Evolutionary conservation across 2,113 vertebrate genomes (phyloP).

Genomic region (Eulacestoma nigropectus): DNA sequence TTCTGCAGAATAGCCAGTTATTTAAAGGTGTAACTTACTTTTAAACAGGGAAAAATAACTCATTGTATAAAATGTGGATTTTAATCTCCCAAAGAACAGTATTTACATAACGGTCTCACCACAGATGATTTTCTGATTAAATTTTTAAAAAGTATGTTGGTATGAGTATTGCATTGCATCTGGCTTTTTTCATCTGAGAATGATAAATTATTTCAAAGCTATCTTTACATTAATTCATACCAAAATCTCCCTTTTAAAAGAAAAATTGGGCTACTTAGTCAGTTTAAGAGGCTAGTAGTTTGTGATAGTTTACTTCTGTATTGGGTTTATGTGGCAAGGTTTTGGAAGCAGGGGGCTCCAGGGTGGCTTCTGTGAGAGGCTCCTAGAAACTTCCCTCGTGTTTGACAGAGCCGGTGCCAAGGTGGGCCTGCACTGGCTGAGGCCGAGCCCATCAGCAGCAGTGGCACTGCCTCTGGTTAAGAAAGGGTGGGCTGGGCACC

Average conservation of each 20-base stretch:
- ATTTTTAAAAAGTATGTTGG: background rate
- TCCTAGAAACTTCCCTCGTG: background rate
- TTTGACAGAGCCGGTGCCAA: background rate
- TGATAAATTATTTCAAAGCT: background rate
- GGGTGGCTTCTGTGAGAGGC: background rate
- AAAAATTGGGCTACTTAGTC: background rate
- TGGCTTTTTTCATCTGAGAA: background rate
- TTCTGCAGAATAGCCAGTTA: background rate
- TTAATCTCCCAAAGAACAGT: background rate
- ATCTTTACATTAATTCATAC: background rate
- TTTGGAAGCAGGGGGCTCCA: background rate
- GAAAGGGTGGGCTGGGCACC: background rate
- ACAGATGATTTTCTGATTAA: background rate
- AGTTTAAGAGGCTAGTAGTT: background rate
- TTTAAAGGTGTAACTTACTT: background rate
- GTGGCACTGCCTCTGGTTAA: too few relatives aligned
- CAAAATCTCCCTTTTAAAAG: background rate
- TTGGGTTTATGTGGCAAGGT: background rate
- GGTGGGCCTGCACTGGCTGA: too few relatives aligned
- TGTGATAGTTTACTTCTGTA: background rate
- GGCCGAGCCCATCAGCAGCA: rapidly evolving
- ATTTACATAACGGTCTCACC: background rate
- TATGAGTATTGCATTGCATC: background rate
- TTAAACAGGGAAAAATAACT: background rate
- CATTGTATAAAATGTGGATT: background rate